phyloP scores from a whole-genome alignment of 2,888 invertebrate species.

The Sepiola atlantica region DNA sequence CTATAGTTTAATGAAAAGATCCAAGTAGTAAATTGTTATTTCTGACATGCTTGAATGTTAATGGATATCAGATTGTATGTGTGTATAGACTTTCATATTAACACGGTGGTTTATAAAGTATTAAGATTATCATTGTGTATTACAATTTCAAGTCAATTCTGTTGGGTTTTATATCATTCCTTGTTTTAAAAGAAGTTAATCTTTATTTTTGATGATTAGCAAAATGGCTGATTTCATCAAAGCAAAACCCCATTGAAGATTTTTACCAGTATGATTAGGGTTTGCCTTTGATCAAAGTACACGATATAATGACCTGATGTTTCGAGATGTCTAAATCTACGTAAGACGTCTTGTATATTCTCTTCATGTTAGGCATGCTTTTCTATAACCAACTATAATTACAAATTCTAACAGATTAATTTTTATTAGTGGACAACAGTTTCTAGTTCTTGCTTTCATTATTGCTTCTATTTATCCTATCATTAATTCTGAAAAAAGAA shows the following conservation, averaged over 20 bases:
- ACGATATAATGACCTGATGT: not conserved
- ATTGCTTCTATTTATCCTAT: not conserved
- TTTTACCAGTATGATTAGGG: not conserved
- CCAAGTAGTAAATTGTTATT: not conserved
- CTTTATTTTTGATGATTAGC: not conserved
- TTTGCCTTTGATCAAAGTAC: not conserved
- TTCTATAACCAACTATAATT: not conserved
- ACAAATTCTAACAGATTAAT: not conserved
- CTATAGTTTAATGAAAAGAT: constrained; percentile 22
- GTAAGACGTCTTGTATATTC: not conserved
- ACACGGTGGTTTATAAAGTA: not conserved
- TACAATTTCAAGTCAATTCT: not conserved
- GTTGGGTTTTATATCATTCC: not conserved
- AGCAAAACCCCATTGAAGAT: not conserved
- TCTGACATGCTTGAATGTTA: not conserved
- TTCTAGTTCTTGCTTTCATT: not conserved
- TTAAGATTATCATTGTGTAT: constrained; percentile 8
- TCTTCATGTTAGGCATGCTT: not conserved
- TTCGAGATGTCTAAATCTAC: not conserved
- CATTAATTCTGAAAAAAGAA: not conserved
- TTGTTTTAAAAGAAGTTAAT: not conserved
- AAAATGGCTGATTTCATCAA: constrained; percentile 8
- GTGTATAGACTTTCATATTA: not conserved
- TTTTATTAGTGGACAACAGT: not conserved
- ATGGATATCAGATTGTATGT: constrained; percentile 2